Percentiles rank a stretch among this genome's conserved stretches.
Conservation (phyloP, 30 jellyfish, hydroid and myxozoan genomes). For the Chrysaora quinquecirrha region DNA sequence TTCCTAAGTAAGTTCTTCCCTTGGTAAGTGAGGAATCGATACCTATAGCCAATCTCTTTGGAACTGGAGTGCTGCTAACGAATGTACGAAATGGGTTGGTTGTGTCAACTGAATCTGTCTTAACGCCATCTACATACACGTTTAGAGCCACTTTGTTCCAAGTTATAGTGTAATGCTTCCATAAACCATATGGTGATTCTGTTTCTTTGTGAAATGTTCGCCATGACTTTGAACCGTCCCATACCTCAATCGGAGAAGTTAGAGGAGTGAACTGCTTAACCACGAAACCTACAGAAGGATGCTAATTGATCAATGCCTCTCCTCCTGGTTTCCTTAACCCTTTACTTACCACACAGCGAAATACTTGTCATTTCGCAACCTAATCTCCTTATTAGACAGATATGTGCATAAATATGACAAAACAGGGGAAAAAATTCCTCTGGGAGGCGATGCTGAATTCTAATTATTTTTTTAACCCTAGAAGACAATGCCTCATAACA, state of each 20-base stretch:
- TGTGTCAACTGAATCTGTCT: background rate
- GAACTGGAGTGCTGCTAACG: background rate
- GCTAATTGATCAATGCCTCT: too few species aligned
- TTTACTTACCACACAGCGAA: too few species aligned
- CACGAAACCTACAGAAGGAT: too few species aligned
- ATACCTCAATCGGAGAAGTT: background rate
- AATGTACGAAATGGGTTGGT: background rate
- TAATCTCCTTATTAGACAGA: too few species aligned
- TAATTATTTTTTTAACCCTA: too few species aligned
- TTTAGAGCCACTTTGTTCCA: slow-evolving; percentile 27
- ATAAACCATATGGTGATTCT: background rate
- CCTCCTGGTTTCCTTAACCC: too few species aligned
- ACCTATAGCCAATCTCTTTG: slow-evolving; percentile 34
- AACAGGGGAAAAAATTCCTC: too few species aligned
- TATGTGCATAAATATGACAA: too few species aligned
- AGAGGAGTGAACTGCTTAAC: background rate
- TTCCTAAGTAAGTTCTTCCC: background rate
- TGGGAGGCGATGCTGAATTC: too few species aligned
- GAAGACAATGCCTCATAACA: too few species aligned
- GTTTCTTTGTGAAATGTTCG: background rate
- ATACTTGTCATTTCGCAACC: too few species aligned
- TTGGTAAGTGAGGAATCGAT: background rate
- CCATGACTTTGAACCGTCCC: slow-evolving; percentile 41
- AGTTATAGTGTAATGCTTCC: slow-evolving; percentile 35
- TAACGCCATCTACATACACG: slow-evolving; percentile 18